Evolutionary conservation across 1,140 invertebrate genomes (phyloP), one percentile per base, ranked within the genome.

Genomic region (Temnothorax nylanderi): DNA sequence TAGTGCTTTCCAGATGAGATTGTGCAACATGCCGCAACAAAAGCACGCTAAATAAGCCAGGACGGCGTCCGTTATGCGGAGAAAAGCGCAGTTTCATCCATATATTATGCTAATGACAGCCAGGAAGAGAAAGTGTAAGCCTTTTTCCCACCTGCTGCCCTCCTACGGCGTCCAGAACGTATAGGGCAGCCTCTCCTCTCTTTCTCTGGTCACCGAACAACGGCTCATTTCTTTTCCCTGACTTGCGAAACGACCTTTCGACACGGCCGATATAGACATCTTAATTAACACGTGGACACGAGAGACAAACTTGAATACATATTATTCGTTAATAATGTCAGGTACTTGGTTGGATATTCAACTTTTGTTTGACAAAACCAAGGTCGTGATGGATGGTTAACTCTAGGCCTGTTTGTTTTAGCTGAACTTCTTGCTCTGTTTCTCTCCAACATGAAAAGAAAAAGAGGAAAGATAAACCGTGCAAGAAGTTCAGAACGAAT

Each of bases 91-190:
- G 65, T 84, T 84, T 75, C 32, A 67, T 84, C 16, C 69, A 75
- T 75, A 75, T 56, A 60, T 49, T 94, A 94, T 94, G 94, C 91
- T 94, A 94, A 94, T 94, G 93, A 93, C 89, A 91, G 86, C 87
- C 85, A 77, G 90, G 90, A 91, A 90, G 91, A 93, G 91, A 91
- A 93, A 94, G 88, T 94, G 90, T 91, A 92, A 92, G 92, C 90
- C 92, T 94, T 94, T 94, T 94, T 94, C 92, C 90, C 94, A 94
- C 93, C 93, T 94, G 93, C 91, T 84, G 85, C 74, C 89, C 85
- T 88, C 89, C 90, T 87, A 85, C 71, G 13, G 89, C 71, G 89
- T 85, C 18, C 47, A 41, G 44, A 84, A 74, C 72, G 37, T 41
- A 84, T 26, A 60, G 54, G 41, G 18, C 7, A 75, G 54, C 32